Conservation (phyloP, 2,113 vertebrate genomes). For the Haliaeetus leucogaster region DNA sequence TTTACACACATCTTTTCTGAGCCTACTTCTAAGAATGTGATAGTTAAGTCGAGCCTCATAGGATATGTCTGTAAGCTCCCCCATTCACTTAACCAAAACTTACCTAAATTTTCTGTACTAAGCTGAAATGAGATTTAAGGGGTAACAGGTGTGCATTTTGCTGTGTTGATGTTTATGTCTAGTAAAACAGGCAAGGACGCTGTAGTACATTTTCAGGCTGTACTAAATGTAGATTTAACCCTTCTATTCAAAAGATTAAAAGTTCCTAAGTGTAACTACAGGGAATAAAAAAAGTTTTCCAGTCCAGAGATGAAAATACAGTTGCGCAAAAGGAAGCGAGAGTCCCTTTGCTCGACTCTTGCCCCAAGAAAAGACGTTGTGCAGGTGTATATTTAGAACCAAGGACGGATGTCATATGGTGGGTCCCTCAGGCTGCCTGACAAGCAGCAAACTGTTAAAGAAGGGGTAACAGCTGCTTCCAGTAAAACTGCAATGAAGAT, state of each 20-base stretch:
- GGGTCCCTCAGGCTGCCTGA: not conserved
- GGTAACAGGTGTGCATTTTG: not conserved
- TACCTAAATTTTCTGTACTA: not conserved
- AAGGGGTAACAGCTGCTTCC: slow-evolving; percentile 27
- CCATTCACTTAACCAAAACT: not conserved
- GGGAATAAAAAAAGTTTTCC: not conserved
- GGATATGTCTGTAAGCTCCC: not conserved
- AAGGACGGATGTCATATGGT: slow-evolving; percentile 28
- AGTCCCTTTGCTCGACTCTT: not conserved
- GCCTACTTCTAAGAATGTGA: not conserved
- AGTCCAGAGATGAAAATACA: not conserved
- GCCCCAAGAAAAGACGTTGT: slow-evolving; percentile 36
- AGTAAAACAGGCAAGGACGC: not conserved
- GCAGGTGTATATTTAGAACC: slow-evolving; percentile 16
- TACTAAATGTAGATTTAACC: not conserved
- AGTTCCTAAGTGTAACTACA: not conserved
- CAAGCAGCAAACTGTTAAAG: slow-evolving; percentile 15
- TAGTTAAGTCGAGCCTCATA: not conserved
- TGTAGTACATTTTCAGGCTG: not conserved
- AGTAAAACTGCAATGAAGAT: slow-evolving; percentile 20
- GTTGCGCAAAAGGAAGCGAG: not conserved
- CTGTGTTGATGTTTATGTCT: not conserved
- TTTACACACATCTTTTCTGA: not conserved
- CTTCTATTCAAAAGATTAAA: not conserved
- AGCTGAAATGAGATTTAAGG: not conserved